Base-by-base conservation (phyloP, 2,113 vertebrate genomes). In the Neodon shergylaensis region DNA sequence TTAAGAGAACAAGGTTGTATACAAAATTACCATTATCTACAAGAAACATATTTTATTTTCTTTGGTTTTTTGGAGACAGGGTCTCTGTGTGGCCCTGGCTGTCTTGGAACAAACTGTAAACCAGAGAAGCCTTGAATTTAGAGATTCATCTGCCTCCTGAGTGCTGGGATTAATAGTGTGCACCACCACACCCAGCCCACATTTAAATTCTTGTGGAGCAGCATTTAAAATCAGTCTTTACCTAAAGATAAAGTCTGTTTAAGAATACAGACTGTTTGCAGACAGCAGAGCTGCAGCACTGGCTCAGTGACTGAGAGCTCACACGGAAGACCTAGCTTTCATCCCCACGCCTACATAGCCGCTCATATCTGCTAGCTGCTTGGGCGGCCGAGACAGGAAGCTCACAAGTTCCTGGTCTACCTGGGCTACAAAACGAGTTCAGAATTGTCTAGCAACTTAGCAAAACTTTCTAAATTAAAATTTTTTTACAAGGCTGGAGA, bases 1-100 rank as follows among this genome's bases (percentile, higher is more conserved):
- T 31, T 89, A 88, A 93, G 21, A 91, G 16, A 96, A 39, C 74
- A 85, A 52, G 21, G 58, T 24, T 91, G 5, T n/a, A 76, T 81
- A 84, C 17, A n/a, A 88, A 90, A 76, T 76, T 72, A 22, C 14
- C 49, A 91, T 58, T 92, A 90, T 54, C 33, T 96, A 88, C 21
- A 52, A 90, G 28, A 70, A n/a, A 76, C 91, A 74, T 39, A 74
- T 92, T 84, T 95, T 44, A 70, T 54, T 73, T 73, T 76, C 39
- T 76, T 76, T 76, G 39, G 10, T 26, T 76, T 76, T 76, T 76
- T 76, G 22, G 73, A 76, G 42, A 76, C 24, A 49, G 44, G 24
- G 42, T 39, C 70, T 42, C n/a, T 10, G 9, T 12, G 10, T 74
- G 36, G 39, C 39, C 4, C 39, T 44, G 19, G n/a, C 39, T 74